Base-by-base conservation (phyloP, 1,140 invertebrate species). In the Apis laboriosa region DNA sequence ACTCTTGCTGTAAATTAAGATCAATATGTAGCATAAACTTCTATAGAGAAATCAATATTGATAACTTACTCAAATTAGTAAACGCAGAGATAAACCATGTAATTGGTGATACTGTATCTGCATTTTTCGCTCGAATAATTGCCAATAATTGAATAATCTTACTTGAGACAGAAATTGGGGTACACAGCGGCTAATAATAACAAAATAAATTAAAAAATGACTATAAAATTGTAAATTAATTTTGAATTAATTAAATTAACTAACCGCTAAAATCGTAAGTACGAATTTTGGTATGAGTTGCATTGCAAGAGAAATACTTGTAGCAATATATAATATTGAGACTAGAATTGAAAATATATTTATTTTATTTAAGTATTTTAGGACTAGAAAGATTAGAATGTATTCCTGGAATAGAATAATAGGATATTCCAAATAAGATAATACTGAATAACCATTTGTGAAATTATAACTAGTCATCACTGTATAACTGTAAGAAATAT, bases 401-500 rank as follows among this genome's bases (percentile, higher is more conserved):
- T 96, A 95, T 85, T 97, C 94, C 93, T 97, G 96, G 1, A 95
- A 71, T 82, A 97, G 88, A 84, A 97, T 96, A 74, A 97, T 95
- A 5, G 96, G 96, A 91, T 97, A 97, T 87, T 97, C 96, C 93
- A 97, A 88, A 86, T 97, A 97, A 0, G 96, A 96, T 66, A 97
- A 90, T 3, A 96, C 49, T n/a, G 95, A 94, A 90, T 97, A 97
- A 28, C 94, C 93, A 93, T 96, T 97, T 24, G 94, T 95, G 87
- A 94, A 97, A 90, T 97, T 97, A 88, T 97, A 97, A 80, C 96
- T 95, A 51, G 96, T 95, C 93, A 96, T 96, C 82, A 96, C 95
- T 49, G 96, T 95, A 86, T 96, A 97, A 84, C 96, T 97, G 93
- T 84, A 96, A 96, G 89, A 84, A 72, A 70, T 5, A 66, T 34